Base-by-base conservation (phyloP, 2,888 invertebrate species). In the Scaptomyza caliginosa region DNA sequence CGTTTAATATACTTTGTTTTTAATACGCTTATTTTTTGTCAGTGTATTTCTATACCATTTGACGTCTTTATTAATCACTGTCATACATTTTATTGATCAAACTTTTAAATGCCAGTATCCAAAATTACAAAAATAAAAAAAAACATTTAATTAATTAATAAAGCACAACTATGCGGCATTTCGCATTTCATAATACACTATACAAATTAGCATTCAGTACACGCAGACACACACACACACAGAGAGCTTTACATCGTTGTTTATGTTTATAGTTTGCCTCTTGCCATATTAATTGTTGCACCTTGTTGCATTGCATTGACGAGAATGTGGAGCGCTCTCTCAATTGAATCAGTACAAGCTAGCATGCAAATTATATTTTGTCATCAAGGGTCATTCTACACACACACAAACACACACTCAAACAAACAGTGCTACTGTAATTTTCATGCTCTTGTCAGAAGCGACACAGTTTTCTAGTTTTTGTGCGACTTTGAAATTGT, bases 31-130 rank as follows among this genome's bases (percentile, higher is more conserved):
- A 2, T 8, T 5, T 23, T 21, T 42, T 42, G 13, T 23, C 2
- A 19, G 28, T 45, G 45, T 28, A 28, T 1, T 45, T 45, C 4
- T 8, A n/a, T 28, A 11, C 30, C 39, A 24, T 54, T 64, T 58
- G 49, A 55, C 43, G n/a, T 54, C 17, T 24, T 85, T 76, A 79
- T 81, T 82, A 85, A 85, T 86, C 52, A 46, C 7, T 39, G 16
- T 16, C 8, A 50, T 57, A 59, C 71, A 78, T 72, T 68, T 70
- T 89, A 89, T 89, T 79, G 89, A 89, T 89, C 89, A 89, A 89
- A 89, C 89, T 88, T 84, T 76, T 64, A 55, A 83, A 79, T 85
- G 62, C 40, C 58, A 73, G 28, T 39, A 28, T 28, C 58, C 28
- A 72, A 63, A 54, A 78, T 57, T n/a, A n/a, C n/a, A n/a, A n/a